phyloP scores from a whole-genome alignment of 2,113 vertebrate species.

The Fukomys damarensis region DNA sequence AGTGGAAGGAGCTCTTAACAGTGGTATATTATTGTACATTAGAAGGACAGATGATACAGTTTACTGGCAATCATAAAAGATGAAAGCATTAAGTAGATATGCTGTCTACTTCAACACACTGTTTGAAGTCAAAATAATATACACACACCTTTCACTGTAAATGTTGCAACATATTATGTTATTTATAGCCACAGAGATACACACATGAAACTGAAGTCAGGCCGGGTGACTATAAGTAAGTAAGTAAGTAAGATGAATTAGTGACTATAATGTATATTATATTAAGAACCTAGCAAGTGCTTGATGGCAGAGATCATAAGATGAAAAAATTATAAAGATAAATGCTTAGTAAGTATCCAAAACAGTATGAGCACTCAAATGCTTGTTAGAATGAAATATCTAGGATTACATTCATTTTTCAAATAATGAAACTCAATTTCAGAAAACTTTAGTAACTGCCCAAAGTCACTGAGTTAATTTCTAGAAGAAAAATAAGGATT shows the following conservation, averaged over 20 bases:
- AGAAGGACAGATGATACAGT: not conserved
- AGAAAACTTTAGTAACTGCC: conserved; percentile 19
- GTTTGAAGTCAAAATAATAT: conserved; percentile 42
- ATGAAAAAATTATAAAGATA: conserved; percentile 30
- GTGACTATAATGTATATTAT: not conserved
- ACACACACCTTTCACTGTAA: not conserved
- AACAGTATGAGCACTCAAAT: conserved; percentile 8
- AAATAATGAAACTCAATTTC: conserved; percentile 8
- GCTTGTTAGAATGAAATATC: not conserved
- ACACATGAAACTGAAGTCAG: not conserved
- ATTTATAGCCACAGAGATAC: not conserved
- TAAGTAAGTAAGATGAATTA: not conserved
- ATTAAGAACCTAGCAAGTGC: not conserved
- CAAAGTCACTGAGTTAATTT: conserved; percentile 19
- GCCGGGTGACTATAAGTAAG: not conserved
- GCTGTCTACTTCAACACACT: not conserved
- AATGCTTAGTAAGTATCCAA: not conserved
- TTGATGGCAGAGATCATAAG: not conserved
- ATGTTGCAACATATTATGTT: not conserved
- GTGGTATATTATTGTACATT: not conserved
- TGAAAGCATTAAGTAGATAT: not conserved
- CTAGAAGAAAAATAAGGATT: conserved; percentile 41
- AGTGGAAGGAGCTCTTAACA: not conserved
- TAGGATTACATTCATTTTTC: conserved; percentile 11
- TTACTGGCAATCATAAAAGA: not conserved